These are phyloP conservation scores for Micronisus gabar DNA, from an alignment of 2,113 vertebrate genomes.

Conservation along the genomic window DNA sequence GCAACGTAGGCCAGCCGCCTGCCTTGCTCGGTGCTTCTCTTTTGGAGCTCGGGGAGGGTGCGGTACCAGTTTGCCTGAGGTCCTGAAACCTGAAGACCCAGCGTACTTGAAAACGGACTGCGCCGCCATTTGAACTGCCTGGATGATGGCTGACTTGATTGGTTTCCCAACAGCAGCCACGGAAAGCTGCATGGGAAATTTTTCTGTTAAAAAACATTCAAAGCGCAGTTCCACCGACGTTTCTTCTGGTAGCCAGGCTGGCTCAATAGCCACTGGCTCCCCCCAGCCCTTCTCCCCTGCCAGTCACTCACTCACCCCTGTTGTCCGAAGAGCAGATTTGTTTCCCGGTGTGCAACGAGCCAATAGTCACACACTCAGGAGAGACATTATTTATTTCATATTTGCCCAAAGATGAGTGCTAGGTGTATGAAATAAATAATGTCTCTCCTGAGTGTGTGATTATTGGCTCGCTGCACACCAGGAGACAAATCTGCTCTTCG, in stretches of 20 bases:
- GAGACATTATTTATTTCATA: too few relatives aligned
- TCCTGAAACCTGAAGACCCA: neutral
- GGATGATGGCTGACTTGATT: neutral
- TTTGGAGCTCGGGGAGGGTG: neutral
- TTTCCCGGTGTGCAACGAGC: too few relatives aligned
- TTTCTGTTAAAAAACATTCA: neutral
- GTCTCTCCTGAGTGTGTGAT: too few relatives aligned
- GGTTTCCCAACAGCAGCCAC: neutral
- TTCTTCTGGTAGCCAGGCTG: neutral
- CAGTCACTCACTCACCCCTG: neutral
- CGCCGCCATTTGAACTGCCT: rapidly evolving
- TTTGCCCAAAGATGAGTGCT: too few relatives aligned
- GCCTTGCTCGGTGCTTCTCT: neutral
- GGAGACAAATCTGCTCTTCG: too few relatives aligned
- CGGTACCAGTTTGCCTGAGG: neutral
- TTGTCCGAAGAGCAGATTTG: too few relatives aligned
- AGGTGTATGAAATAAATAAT: too few relatives aligned
- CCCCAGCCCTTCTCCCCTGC: neutral
- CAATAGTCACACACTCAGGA: too few relatives aligned
- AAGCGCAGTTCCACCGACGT: neutral
- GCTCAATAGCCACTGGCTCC: neutral
- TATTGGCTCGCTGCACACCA: too few relatives aligned
- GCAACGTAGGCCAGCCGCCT: rapidly evolving
- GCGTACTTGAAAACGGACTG: neutral
- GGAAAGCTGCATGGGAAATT: neutral